These are phyloP conservation scores for Leptinotarsa tumamoca DNA, from an alignment of 2,888 invertebrate genomes.

Conservation along the genomic window DNA sequence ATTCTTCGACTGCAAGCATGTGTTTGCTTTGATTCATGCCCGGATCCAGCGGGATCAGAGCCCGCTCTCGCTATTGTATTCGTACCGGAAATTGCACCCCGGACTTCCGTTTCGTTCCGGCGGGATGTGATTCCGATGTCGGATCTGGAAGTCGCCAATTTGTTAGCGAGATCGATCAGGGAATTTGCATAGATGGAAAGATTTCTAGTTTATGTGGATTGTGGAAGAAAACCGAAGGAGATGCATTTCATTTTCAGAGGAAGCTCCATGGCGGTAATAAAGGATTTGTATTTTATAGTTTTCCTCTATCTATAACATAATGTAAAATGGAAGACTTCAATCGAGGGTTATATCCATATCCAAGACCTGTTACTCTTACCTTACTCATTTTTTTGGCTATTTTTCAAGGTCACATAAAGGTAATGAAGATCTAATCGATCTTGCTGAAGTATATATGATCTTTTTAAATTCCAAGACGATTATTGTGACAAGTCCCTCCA, in stretches of 20 bases:
- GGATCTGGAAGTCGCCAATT: conserved; percentile 62
- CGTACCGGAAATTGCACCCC: conserved; percentile 62
- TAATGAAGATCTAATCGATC: no score
- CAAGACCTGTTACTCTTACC: no score
- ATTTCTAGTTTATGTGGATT: conserved; percentile 16
- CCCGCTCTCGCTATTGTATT: conserved; percentile 57
- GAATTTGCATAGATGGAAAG: conserved; percentile 43
- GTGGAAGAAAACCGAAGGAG: neutral
- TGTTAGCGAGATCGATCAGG: conserved; percentile 57
- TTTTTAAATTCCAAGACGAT: no score
- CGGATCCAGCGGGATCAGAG: conserved; percentile 57
- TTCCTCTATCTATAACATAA: neutral
- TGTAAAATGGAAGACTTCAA: no score
- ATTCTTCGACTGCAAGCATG: conserved; percentile 34
- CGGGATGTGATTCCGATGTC: conserved; percentile 52
- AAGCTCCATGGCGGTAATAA: neutral
- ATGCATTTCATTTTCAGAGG: conserved; percentile 6
- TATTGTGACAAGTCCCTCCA: no score
- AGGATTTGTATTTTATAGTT: neutral
- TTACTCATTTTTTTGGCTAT: no score
- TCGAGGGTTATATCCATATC: no score
- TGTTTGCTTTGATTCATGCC: conserved; percentile 56
- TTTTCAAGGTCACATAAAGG: no score
- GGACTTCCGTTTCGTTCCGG: conserved; percentile 61
- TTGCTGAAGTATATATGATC: no score